These are phyloP conservation scores for Limnothrissa miodon DNA, from an alignment of 2,113 vertebrate species.

Conservation along the genomic window DNA sequence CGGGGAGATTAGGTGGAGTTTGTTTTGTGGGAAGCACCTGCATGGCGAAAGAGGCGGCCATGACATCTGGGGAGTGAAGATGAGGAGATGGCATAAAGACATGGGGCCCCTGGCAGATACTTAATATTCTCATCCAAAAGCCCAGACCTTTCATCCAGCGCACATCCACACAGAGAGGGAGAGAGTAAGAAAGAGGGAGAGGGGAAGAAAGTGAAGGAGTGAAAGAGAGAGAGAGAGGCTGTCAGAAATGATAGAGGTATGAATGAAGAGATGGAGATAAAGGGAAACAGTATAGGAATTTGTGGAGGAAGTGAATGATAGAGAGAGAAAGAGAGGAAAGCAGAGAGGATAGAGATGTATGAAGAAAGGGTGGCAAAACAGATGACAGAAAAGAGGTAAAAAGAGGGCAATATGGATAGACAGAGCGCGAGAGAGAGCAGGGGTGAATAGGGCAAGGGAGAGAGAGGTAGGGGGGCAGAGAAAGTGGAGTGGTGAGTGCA, in stretches of 20 bases:
- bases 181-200: not conserved
- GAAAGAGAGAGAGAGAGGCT: no score
- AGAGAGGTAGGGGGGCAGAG: no score
- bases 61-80: not conserved
- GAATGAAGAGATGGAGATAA: not conserved
- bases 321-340: no score
- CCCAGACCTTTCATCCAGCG: not conserved
- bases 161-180: not conserved
- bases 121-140: not conserved
- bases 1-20: not conserved
- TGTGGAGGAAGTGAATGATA: no score
- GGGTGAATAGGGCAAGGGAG: not conserved
- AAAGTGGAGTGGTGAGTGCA: no score
- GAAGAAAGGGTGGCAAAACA: not conserved
- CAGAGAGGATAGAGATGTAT: no score
- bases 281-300: no score
- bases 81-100: not conserved
- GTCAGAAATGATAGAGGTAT: not conserved
- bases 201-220: not conserved
- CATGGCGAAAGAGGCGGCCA: not conserved
- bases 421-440: not conserved
- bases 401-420: not conserved
- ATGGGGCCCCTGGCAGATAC: not conserved
- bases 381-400: no score
- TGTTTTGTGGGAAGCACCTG: not conserved